These are phyloP conservation scores for Drosophila ambigua DNA, from an alignment of 1,140 invertebrate genomes.

Conservation along the genomic window DNA sequence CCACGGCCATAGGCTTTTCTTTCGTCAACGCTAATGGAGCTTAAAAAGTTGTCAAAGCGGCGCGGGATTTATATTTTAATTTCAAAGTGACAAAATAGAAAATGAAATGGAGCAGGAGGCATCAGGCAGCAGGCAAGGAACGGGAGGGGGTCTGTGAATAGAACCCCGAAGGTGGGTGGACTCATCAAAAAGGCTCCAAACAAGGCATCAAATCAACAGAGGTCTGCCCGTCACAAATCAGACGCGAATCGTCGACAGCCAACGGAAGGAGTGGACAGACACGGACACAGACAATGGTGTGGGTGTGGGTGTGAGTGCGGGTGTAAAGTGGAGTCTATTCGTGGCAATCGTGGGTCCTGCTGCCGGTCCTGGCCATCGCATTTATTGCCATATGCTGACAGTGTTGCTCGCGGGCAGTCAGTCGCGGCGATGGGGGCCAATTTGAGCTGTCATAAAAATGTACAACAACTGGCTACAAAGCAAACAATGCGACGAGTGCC, in stretches of 20 bases:
- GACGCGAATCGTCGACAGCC: slow-evolving; percentile 62
- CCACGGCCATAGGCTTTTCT: slow-evolving; percentile 60
- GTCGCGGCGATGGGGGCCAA: slow-evolving; percentile 72
- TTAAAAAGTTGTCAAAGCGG: slow-evolving; percentile 81
- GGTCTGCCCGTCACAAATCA: slow-evolving; percentile 63
- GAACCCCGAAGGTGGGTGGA: not conserved
- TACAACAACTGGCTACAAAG: slow-evolving; percentile 79
- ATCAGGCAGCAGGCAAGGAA: not conserved
- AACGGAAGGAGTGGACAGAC: not conserved
- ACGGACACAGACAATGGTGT: not conserved
- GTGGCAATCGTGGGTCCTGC: slow-evolving; percentile 30
- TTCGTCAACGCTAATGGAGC: slow-evolving; percentile 78
- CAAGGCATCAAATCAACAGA: slow-evolving; percentile 64
- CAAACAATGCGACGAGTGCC: slow-evolving; percentile 80
- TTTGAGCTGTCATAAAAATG: slow-evolving; percentile 81
- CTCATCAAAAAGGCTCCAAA: slow-evolving; percentile 35
- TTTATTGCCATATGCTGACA: slow-evolving; percentile 82
- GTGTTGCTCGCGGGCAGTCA: slow-evolving; percentile 73
- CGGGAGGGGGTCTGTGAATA: not conserved
- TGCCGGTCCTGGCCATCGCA: slow-evolving; percentile 47
- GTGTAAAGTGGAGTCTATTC: slow-evolving; percentile 23
- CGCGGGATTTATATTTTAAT: slow-evolving; percentile 80
- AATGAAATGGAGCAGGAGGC: slow-evolving; percentile 62
- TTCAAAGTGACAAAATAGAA: slow-evolving; percentile 77
- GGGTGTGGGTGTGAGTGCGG: not conserved